Evolutionary conservation across 1,140 invertebrate genomes (phyloP).

Genomic region (Euura saliciscinereae): DNA sequence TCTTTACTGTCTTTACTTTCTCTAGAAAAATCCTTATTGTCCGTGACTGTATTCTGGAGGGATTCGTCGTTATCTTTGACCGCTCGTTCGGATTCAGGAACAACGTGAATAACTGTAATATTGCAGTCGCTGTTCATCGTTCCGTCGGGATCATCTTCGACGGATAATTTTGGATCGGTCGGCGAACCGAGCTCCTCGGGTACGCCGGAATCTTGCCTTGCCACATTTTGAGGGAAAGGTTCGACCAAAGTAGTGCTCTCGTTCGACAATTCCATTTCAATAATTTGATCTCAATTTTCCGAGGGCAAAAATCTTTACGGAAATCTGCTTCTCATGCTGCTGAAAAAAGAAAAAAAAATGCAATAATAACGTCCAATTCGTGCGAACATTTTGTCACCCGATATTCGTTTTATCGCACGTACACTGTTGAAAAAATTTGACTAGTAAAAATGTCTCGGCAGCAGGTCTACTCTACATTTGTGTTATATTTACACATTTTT

Average conservation of each 20-base stretch:
- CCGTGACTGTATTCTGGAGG: slow-evolving; percentile 10
- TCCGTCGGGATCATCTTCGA: slow-evolving; percentile 35
- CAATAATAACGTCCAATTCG: too few species aligned
- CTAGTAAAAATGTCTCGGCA: too few species aligned
- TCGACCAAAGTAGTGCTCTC: slow-evolving; percentile 28
- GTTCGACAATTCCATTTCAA: slow-evolving; percentile 28
- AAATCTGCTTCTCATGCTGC: too few species aligned
- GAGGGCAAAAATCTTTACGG: neutral
- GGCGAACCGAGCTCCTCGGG: slow-evolving; percentile 50
- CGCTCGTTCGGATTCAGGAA: slow-evolving; percentile 11
- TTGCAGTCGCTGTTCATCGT: slow-evolving; percentile 51
- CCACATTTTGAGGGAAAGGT: slow-evolving; percentile 34
- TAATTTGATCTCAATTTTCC: slow-evolving; percentile 27
- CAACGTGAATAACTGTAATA: slow-evolving; percentile 50
- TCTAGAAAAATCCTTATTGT: slow-evolving; percentile 38
- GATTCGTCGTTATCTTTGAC: slow-evolving; percentile 13
- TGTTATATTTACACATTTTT: too few species aligned
- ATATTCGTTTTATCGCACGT: too few species aligned
- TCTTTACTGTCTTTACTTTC: slow-evolving; percentile 60
- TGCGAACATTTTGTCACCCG: too few species aligned
- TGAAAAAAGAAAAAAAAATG: too few species aligned
- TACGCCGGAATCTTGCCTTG: slow-evolving; percentile 50
- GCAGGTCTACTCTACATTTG: too few species aligned
- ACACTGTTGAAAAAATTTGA: too few species aligned
- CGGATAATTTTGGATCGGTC: slow-evolving; percentile 14